Evolutionary conservation across 1,140 invertebrate genomes (phyloP).

Genomic region (Philotrypesis tridentata): DNA sequence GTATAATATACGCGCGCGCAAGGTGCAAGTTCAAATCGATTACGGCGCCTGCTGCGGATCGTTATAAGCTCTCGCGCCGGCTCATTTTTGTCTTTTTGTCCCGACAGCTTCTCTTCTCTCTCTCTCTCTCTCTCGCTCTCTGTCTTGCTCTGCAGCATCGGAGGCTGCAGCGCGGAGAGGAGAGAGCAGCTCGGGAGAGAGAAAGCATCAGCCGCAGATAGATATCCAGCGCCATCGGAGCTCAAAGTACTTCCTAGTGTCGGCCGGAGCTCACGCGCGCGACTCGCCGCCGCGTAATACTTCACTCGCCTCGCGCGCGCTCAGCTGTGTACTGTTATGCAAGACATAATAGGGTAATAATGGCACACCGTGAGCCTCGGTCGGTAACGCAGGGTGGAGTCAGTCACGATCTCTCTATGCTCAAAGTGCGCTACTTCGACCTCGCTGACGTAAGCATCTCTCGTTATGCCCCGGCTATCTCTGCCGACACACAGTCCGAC

Average conservation of each 20-base stretch:
- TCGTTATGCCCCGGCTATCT: not conserved
- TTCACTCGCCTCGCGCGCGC: slow-evolving; percentile 31
- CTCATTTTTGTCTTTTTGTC: slow-evolving; percentile 52
- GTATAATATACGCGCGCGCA: slow-evolving; percentile 45
- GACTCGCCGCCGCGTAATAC: slow-evolving; percentile 44
- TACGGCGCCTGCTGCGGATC: slow-evolving; percentile 50
- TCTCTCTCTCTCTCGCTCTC: too few relatives aligned
- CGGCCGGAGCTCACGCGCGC: too few relatives aligned
- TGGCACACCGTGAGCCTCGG: slow-evolving; percentile 51
- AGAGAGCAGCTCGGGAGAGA: too few relatives aligned
- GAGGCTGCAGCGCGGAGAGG: too few relatives aligned
- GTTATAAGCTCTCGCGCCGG: slow-evolving; percentile 20
- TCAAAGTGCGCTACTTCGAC: too few relatives aligned
- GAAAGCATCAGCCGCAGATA: not conserved
- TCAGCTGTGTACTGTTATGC: slow-evolving; percentile 64
- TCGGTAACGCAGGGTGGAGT: slow-evolving; percentile 66
- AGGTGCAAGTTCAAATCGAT: slow-evolving; percentile 62
- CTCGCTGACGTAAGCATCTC: not conserved
- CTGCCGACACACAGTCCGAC: too few relatives aligned
- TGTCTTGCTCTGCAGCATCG: too few relatives aligned
- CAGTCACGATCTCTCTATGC: slow-evolving; percentile 60
- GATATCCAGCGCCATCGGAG: slow-evolving; percentile 14
- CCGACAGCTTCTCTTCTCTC: slow-evolving; percentile 50
- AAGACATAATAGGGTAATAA: slow-evolving; percentile 69
- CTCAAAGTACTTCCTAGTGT: slow-evolving; percentile 20